A percentile compares a stretch with the other conserved stretches of the same genome.
Evolutionary conservation across 2,888 invertebrate genomes (phyloP).

Genomic region (Lydus trimaculatus): DNA sequence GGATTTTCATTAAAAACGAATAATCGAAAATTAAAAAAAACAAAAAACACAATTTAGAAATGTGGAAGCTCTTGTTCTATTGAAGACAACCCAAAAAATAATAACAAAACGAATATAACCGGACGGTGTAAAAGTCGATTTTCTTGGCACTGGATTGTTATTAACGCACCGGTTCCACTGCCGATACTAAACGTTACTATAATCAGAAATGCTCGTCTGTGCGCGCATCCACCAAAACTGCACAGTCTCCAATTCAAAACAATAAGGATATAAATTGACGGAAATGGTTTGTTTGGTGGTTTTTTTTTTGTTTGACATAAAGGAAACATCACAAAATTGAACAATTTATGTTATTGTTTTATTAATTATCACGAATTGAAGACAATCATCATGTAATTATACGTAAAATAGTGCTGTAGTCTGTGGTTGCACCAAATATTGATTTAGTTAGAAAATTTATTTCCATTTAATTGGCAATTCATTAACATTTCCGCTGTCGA

Average conservation of each 20-base stretch:
- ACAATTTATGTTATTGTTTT: neutral
- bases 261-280: neutral
- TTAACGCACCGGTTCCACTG: slow-evolving; percentile 27
- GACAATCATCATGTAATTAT: too few relatives aligned
- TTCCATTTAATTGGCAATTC: neutral
- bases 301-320: too few relatives aligned
- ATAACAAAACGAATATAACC: too few relatives aligned
- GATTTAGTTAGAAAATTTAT: neutral
- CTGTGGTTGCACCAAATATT: neutral
- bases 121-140: slow-evolving; percentile 3
- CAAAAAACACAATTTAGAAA: neutral
- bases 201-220: slow-evolving; percentile 27
- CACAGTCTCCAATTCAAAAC: slow-evolving; percentile 36
- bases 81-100: neutral
- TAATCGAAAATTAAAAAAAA: neutral
- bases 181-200: slow-evolving; percentile 30
- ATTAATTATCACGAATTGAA: too few relatives aligned
- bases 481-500: neutral
- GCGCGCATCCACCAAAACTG: slow-evolving; percentile 42
- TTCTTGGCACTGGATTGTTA: slow-evolving; percentile 20
- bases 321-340: neutral
- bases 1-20: neutral
- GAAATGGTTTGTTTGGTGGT: neutral
- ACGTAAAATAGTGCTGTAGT: too few relatives aligned
- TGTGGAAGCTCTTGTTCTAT: neutral